Percentiles rank a stretch among this genome's conserved stretches.
phyloP scores from a whole-genome alignment of 2,113 vertebrate species.

The Ciconia maguari region DNA sequence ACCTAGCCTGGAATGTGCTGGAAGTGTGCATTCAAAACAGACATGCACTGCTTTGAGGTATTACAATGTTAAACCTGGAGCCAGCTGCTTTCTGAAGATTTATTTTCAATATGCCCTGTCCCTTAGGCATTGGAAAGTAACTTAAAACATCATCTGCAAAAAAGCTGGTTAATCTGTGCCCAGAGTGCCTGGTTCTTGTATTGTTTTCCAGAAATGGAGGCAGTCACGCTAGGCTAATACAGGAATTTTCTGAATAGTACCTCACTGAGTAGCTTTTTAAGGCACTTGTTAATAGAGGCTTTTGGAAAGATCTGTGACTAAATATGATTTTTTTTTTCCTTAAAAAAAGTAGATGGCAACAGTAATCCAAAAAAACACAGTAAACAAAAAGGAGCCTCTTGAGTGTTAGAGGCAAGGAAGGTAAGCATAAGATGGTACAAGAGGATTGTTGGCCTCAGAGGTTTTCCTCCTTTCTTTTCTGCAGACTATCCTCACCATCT shows the following conservation, averaged over 20 bases:
- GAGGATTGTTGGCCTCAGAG: background rate
- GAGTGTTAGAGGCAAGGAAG: background rate
- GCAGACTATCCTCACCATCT: background rate
- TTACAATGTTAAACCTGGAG: slow-evolving; percentile 40
- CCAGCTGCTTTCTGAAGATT: slow-evolving; percentile 38
- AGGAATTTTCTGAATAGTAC: background rate
- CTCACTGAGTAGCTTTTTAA: background rate
- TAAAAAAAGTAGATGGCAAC: background rate
- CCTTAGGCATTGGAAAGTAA: slow-evolving; percentile 2
- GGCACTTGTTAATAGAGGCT: background rate
- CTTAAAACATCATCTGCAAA: background rate
- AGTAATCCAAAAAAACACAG: background rate
- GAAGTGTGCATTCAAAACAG: slow-evolving; percentile 44
- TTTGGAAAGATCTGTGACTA: background rate
- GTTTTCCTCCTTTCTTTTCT: background rate
- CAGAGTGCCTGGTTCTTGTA: background rate
- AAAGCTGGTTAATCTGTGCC: background rate
- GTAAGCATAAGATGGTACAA: background rate
- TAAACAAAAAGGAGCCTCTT: background rate
- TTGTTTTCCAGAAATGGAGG: background rate
- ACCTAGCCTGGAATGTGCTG: background rate
- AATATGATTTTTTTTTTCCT: background rate
- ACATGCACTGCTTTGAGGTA: slow-evolving; percentile 12
- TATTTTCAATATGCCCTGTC: background rate
- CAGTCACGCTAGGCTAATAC: background rate